Percentiles rank a stretch among this genome's conserved stretches.
Conservation (phyloP, 1,140 invertebrate genomes). For the Sarcophaga bullata region DNA sequence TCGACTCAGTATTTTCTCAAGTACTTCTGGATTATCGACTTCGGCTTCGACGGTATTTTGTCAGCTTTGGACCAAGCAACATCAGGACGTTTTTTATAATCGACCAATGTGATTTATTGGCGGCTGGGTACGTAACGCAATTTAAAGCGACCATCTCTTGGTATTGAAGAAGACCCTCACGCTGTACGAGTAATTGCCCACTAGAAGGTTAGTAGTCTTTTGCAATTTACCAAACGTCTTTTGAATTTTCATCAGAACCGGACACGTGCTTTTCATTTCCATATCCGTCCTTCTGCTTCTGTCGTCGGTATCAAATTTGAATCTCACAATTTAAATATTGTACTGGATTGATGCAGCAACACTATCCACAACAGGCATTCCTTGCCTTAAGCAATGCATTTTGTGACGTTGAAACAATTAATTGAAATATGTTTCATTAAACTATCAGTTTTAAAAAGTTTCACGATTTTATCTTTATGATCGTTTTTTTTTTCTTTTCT, state of each 20-base stretch:
- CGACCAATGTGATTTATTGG: slow-evolving; percentile 73
- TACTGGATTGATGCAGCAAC: too few relatives aligned
- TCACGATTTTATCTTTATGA: too few relatives aligned
- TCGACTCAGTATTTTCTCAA: slow-evolving; percentile 67
- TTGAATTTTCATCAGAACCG: slow-evolving; percentile 70
- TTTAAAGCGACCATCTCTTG: slow-evolving; percentile 79
- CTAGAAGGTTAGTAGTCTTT: slow-evolving; percentile 68
- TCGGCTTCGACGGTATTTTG: slow-evolving; percentile 61
- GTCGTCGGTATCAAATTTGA: too few relatives aligned
- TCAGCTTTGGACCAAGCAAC: slow-evolving; percentile 67
- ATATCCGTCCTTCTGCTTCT: slow-evolving; percentile 67
- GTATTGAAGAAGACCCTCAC: slow-evolving; percentile 84
- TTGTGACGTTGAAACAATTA: too few relatives aligned
- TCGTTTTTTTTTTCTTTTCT: too few relatives aligned
- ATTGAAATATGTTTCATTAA: too few relatives aligned
- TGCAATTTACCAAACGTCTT: slow-evolving; percentile 71
- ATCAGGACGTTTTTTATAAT: slow-evolving; percentile 76
- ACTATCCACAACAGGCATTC: too few relatives aligned
- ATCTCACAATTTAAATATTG: too few relatives aligned
- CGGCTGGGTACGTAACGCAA: slow-evolving; percentile 73
- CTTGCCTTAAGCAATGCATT: too few relatives aligned
- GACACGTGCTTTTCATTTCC: slow-evolving; percentile 73
- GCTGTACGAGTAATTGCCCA: slow-evolving; percentile 75
- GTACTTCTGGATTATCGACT: slow-evolving; percentile 56
- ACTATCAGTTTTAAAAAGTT: too few relatives aligned